Evolutionary conservation across 1,140 invertebrate species (phyloP).

Genomic region (Delia radicum): DNA sequence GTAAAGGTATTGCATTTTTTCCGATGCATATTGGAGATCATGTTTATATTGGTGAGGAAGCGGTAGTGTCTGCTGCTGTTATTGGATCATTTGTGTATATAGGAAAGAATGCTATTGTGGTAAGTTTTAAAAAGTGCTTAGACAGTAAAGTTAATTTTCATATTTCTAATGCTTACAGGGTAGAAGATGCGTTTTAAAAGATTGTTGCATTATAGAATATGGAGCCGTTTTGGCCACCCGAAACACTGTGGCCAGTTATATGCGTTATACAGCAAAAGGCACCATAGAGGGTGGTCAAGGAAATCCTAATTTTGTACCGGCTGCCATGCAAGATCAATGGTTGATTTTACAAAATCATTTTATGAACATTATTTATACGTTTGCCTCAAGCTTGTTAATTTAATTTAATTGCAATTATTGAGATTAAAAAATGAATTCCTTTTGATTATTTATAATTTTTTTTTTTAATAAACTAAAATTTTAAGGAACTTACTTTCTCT

Average conservation of each 20-base stretch:
- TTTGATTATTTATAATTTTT: too few relatives aligned
- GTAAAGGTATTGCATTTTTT: constrained; percentile 96
- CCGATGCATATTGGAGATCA: constrained; percentile 96
- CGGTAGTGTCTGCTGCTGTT: constrained; percentile 91
- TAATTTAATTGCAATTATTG: not conserved
- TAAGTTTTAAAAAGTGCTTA: constrained; percentile 61
- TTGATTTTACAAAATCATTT: constrained; percentile 92
- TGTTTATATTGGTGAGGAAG: constrained; percentile 95
- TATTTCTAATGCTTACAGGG: constrained; percentile 67
- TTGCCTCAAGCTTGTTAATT: constrained; percentile 33
- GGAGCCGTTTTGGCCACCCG: constrained; percentile 95
- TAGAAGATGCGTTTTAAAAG: constrained; percentile 90
- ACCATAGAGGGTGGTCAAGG: constrained; percentile 54
- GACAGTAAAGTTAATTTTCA: too few relatives aligned
- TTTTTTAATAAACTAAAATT: constrained; percentile 26
- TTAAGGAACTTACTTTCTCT: constrained; percentile 18
- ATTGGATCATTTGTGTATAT: constrained; percentile 98
- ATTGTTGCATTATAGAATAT: constrained; percentile 96
- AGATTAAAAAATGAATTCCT: not conserved
- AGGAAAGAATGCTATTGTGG: constrained; percentile 98
- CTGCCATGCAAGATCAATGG: constrained; percentile 82
- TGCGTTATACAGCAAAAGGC: constrained; percentile 69
- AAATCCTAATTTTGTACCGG: constrained; percentile 53
- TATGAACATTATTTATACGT: constrained; percentile 89
- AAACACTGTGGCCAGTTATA: constrained; percentile 95